A percentile compares a stretch with the other conserved stretches of the same genome.
These are phyloP conservation scores for Lepeophtheirus nordmannii DNA, from an alignment of 2,888 invertebrate genomes.

Conservation along the genomic window DNA sequence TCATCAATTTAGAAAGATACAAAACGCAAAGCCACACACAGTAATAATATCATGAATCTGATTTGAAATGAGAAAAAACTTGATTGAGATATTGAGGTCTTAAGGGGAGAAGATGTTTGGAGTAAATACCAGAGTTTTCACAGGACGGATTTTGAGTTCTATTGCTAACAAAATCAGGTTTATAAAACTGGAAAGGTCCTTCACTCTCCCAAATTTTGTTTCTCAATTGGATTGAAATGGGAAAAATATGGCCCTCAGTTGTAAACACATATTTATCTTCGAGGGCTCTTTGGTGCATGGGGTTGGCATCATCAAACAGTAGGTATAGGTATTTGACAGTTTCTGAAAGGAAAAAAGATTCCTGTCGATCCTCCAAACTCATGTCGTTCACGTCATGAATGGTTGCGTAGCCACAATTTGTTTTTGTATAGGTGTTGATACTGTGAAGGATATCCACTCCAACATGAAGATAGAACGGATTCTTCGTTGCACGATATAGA, in stretches of 20 bases:
- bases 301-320: slow-evolving; percentile 46
- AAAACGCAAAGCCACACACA: too few species aligned
- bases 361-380: slow-evolving; percentile 47
- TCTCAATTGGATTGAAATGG: slow-evolving; percentile 29
- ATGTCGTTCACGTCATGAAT: slow-evolving; percentile 46
- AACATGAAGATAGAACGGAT: slow-evolving; percentile 49
- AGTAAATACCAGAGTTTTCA: not conserved
- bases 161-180: not conserved
- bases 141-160: not conserved
- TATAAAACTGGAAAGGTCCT: not conserved
- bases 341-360: slow-evolving; percentile 48
- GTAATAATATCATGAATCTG: too few species aligned
- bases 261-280: slow-evolving; percentile 41
- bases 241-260: slow-evolving; percentile 46
- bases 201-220: not conserved
- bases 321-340: slow-evolving; percentile 49
- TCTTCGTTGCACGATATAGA: slow-evolving; percentile 45
- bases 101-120: not conserved
- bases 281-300: slow-evolving; percentile 39
- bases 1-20: too few species aligned
- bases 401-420: slow-evolving; percentile 48
- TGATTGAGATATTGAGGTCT: not conserved
- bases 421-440: slow-evolving; percentile 39
- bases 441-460: slow-evolving; percentile 43
- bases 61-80: not conserved